A percentile compares a stretch with the other conserved stretches of the same genome.
These are phyloP conservation scores for Brachionus rubens DNA, from an alignment of 1,140 invertebrate species.

Conservation along the genomic window DNA sequence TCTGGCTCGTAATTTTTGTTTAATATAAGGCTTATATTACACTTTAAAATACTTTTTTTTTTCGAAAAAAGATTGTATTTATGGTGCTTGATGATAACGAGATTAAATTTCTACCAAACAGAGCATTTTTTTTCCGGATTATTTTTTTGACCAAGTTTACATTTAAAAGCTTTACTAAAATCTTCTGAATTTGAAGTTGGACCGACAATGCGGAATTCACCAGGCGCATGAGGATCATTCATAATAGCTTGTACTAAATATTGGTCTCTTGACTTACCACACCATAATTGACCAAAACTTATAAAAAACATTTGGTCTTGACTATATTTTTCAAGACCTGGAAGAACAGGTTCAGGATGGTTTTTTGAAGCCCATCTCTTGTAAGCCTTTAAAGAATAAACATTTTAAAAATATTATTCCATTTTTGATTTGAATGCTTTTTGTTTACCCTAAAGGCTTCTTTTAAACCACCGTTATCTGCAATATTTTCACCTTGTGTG, in stretches of 20 bases:
- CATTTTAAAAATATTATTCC: slow-evolving; percentile 54
- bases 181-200: slow-evolving; percentile 53
- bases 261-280: slow-evolving; percentile 61
- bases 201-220: slow-evolving; percentile 59
- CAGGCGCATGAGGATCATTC: slow-evolving; percentile 62
- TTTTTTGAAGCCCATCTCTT: slow-evolving; percentile 64
- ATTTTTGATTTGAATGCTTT: slow-evolving; percentile 63
- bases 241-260: slow-evolving; percentile 60
- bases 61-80: no score
- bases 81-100: no score
- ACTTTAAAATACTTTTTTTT: neutral
- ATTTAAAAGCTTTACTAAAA: slow-evolving; percentile 59
- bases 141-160: slow-evolving; percentile 48
- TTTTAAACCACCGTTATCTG: slow-evolving; percentile 63
- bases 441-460: slow-evolving; percentile 62
- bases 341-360: slow-evolving; percentile 63
- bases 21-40: no score
- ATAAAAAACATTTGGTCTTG: slow-evolving; percentile 71
- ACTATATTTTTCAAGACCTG: slow-evolving; percentile 65
- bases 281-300: slow-evolving; percentile 63
- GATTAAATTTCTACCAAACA: slow-evolving; percentile 47
- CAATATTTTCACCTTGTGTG: slow-evolving; percentile 64
- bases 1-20: no score
- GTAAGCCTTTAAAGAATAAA: slow-evolving; percentile 58
- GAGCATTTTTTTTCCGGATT: slow-evolving; percentile 46